A percentile compares a stretch with the other conserved stretches of the same genome.
phyloP scores from a whole-genome alignment of 2,113 vertebrate species.

The Oreochromis aureus region DNA sequence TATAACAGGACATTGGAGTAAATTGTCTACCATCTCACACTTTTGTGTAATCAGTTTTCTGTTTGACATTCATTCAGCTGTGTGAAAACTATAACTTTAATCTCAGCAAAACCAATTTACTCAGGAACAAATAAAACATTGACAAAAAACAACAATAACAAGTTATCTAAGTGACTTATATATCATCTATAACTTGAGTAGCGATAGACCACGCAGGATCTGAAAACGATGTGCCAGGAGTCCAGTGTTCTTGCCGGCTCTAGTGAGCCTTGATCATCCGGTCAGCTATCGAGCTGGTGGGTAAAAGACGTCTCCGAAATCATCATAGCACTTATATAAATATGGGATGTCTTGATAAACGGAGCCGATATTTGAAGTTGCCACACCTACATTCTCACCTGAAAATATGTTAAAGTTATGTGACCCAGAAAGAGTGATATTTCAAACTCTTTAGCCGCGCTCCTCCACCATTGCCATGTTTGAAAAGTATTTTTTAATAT shows the following conservation, averaged over 20 bases:
- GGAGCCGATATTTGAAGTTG: not conserved
- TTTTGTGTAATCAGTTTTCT: not conserved
- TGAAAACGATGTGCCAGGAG: not conserved
- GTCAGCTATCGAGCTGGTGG: not conserved
- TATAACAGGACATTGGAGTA: not conserved
- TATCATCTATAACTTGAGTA: not conserved
- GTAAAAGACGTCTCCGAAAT: not conserved
- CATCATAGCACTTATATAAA: not conserved
- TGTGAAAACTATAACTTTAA: not conserved
- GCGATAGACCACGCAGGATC: not conserved
- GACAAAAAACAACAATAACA: rapidly evolving
- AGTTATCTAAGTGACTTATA: not conserved
- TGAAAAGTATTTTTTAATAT: not conserved
- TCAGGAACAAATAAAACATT: not conserved
- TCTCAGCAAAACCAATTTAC: not conserved
- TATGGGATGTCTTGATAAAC: not conserved
- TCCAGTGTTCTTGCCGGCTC: not conserved
- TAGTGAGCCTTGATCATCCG: not conserved
- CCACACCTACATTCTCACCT: not conserved
- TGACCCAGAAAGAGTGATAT: not conserved
- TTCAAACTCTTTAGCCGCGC: not conserved
- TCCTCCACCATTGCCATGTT: not conserved
- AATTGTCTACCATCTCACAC: not conserved
- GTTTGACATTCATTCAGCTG: not conserved
- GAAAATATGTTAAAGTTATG: not conserved